Conservation (phyloP, 2,113 vertebrate genomes). For the Rhineura floridana region DNA sequence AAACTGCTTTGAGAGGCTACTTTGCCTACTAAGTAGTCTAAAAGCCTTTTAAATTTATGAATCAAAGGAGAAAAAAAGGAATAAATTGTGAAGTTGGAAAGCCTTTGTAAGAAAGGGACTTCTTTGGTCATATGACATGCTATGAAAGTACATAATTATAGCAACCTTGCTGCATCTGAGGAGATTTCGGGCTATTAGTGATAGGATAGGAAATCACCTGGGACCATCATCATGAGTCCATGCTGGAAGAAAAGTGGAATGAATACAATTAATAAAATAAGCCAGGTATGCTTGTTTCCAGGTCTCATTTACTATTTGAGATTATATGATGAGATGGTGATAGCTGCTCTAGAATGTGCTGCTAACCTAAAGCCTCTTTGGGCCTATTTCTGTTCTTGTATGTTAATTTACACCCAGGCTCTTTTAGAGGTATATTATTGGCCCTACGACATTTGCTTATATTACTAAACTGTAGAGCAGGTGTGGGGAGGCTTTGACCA, state of each 20-base stretch:
- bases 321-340: background rate
- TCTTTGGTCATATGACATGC: background rate
- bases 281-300: background rate
- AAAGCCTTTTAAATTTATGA: too few species aligned
- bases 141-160: background rate
- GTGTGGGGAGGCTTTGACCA: too few species aligned
- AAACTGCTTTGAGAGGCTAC: too few species aligned
- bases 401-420: background rate
- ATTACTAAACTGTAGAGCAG: too few species aligned
- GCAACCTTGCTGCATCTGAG: background rate
- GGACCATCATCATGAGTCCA: background rate
- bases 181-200: too few species aligned
- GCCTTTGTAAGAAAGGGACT: background rate
- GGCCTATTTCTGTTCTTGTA: background rate
- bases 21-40: too few species aligned
- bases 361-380: background rate
- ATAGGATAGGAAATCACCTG: background rate
- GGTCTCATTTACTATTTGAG: background rate
- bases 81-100: background rate
- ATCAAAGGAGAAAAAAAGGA: background rate
- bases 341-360: background rate
- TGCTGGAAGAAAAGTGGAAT: background rate
- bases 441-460: too few species aligned
- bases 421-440: background rate
- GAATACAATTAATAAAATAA: background rate